Base-by-base conservation (phyloP, 2,797 vertebrate genomes). In the Loriculus beryllinus region DNA sequence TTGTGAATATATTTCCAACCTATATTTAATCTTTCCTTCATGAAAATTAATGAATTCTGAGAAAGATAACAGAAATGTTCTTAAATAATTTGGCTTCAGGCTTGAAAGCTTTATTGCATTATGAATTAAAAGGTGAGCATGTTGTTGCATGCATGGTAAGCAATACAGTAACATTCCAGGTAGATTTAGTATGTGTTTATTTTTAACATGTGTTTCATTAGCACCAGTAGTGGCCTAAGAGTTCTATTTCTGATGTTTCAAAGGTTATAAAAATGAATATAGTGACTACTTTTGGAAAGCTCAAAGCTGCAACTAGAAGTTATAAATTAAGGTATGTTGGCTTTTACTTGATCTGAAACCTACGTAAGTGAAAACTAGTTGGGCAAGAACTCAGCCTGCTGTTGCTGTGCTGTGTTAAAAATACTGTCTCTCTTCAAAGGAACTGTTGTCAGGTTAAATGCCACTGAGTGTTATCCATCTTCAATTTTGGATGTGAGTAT, bases 21-120 rank as follows among this genome's bases (percentile, higher is more conserved):
- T 90, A 37, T 90, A 90, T 92, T 93, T 96, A 95, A 96, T 94
- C 87, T 86, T 88, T 57, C 85, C 85, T 94, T 96, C 89, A 91
- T 93, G 82, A 91, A 85, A 95, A 39, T 74, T 82, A 95, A 84
- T 91, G 90, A 77, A 77, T 95, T 93, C 77, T 74, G 51, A 91
- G 87, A 71, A 89, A 75, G 75, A 70, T 90, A 95, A 65, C 90
- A 92, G 76, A 88, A 94, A 56, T 52, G 72, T 92, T 94, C 92
- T 95, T 92, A 90, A 93, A 93, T 95, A 83, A 92, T 93, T 93
- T 95, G 94, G 69, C 94, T 91, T 56, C 13, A 8, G 84, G 90
- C 86, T 96, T 51, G 90, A 89, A 93, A 87, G 88, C 80, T 87
- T 90, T 94, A 91, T 89, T 78, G 68, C 86, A 39, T 91, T 95